A percentile compares a stretch with the other conserved stretches of the same genome.
phyloP scores from a whole-genome alignment of 2,797 vertebrate genomes.

The Eidolon dupreanum region DNA sequence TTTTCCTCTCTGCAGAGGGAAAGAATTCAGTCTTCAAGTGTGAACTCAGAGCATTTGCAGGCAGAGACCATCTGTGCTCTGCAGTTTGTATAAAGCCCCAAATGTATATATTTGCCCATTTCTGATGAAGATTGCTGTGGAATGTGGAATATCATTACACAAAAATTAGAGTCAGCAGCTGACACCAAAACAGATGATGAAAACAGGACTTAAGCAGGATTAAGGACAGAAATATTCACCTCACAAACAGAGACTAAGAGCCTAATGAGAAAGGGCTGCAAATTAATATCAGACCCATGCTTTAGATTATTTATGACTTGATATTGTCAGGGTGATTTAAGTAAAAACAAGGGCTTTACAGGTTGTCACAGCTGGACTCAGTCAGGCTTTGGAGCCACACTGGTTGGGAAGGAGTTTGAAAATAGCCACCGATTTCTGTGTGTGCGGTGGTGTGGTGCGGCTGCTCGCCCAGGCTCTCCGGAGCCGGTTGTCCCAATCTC shows the following conservation, averaged over 20 bases:
- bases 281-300: background rate
- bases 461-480: accelerated
- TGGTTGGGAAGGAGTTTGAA: background rate
- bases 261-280: background rate
- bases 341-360: background rate
- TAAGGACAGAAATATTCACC: background rate
- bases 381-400: background rate
- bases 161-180: background rate
- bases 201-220: background rate
- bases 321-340: background rate
- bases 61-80: background rate
- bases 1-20: background rate
- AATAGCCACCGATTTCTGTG: too few relatives aligned
- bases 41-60: background rate
- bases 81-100: background rate
- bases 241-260: background rate
- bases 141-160: background rate
- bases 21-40: background rate
- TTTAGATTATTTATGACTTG: background rate
- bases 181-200: background rate
- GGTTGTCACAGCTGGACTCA: background rate
- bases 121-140: conserved; percentile 12
- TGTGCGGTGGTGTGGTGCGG: too few relatives aligned
- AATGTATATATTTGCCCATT: background rate
- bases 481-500: accelerated